Base-by-base conservation (phyloP, 2,113 vertebrate genomes). In the Python bivittatus region DNA sequence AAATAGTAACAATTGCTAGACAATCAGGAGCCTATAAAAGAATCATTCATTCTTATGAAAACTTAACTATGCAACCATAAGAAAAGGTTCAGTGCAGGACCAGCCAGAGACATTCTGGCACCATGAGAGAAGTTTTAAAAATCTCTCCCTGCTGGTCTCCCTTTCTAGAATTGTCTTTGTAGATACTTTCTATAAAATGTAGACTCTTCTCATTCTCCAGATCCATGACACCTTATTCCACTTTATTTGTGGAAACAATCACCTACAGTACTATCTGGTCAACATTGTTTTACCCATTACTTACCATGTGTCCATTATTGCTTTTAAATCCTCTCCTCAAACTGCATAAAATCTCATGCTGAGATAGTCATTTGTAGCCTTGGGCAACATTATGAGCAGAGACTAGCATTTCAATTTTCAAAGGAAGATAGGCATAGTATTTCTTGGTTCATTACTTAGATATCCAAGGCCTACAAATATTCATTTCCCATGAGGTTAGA, bases 1-100 rank as follows among this genome's bases (percentile, higher is more conserved):
- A 86, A 93, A 84, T 42, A 22, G 10, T 20, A 91, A 88, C 15
- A 33, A 42, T 25, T 79, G 48, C 11, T 84, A 92, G 92, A 88
- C 15, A 83, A 90, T 58, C 20, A 1, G 0, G 38, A 91, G 4
- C 27, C 61, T 29, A 38, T 90, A 57, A 38, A 85, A 72, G 42
- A 38, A 84, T n/a, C 20, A 91, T 42, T 57, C 68, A 29, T 86
- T 88, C 23, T 91, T 84, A 29, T 20, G 33, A 68, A 29, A 33
- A 61, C 53, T 90, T 79, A 64, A 57, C 20, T 90, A 79, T 29
- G 5, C 29, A 38, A 11, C 72, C 60, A 86, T 29, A 92, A 88
- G 7, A 22, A 57, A 88, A 88, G 53, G 22, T 33, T 57, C 15
- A 52, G 4, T 93, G 1, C 44, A 88, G 23, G 57, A 5, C n/a